A percentile compares a stretch with the other conserved stretches of the same genome.
Evolutionary conservation across 2,797 vertebrate species (phyloP).

Genomic region (Streptopelia turtur): DNA sequence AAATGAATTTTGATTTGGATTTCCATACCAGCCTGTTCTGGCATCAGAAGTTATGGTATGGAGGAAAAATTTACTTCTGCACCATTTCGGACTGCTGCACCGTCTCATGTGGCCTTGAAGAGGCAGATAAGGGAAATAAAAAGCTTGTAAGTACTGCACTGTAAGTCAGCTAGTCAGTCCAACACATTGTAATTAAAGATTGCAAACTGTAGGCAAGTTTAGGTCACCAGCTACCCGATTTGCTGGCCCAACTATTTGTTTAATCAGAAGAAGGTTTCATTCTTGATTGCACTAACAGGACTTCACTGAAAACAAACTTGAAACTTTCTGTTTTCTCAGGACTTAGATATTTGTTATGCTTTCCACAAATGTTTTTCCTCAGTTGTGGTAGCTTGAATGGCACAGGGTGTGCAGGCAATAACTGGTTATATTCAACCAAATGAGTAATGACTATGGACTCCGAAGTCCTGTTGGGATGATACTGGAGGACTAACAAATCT

Average conservation of each 20-base stretch:
- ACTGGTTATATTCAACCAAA: not conserved
- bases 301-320: not conserved
- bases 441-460: not conserved
- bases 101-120: not conserved
- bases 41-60: not conserved
- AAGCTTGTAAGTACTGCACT: not conserved
- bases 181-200: not conserved
- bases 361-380: not conserved
- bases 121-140: not conserved
- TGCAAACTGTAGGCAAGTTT: not conserved
- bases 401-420: not conserved
- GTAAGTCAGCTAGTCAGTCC: not conserved
- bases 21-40: not conserved
- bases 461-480: not conserved
- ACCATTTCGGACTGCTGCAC: not conserved
- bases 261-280: not conserved
- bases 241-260: not conserved
- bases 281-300: not conserved
- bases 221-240: not conserved
- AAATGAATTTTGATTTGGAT: not conserved
- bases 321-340: not conserved
- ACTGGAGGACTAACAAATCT: not conserved
- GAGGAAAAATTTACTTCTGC: not conserved
- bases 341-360: not conserved
- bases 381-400: not conserved